phyloP scores from a whole-genome alignment of 2,113 vertebrate species.

The Rhizomys pruinosus region DNA sequence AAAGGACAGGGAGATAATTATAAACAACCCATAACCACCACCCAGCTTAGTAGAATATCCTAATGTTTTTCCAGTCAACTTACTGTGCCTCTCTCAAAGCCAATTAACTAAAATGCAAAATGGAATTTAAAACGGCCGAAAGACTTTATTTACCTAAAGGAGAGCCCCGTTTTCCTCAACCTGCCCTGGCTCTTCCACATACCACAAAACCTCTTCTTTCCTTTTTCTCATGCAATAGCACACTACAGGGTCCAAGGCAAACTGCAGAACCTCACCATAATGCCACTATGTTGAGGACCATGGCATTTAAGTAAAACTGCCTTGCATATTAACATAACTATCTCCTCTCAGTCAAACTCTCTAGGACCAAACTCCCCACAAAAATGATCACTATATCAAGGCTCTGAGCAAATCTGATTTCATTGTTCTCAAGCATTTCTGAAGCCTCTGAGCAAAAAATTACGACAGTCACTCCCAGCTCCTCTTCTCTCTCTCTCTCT shows the following conservation, averaged over 20 bases:
- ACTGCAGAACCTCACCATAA: neutral
- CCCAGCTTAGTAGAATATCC: neutral
- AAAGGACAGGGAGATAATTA: neutral
- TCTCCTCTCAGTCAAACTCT: neutral
- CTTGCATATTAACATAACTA: neutral
- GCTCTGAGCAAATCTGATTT: constrained; percentile 24
- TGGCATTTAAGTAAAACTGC: neutral
- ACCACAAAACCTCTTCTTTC: neutral
- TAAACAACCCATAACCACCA: neutral
- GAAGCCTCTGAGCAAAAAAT: constrained; percentile 62
- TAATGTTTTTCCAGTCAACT: neutral
- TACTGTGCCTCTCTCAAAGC: neutral
- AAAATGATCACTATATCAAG: neutral
- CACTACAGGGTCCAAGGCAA: neutral
- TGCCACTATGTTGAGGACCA: neutral
- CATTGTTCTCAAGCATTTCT: constrained; percentile 60
- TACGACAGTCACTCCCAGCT: constrained; percentile 63
- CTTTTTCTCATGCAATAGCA: neutral
- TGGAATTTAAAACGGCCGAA: neutral
- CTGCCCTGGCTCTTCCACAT: neutral
- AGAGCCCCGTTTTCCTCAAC: neutral
- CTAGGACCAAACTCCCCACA: constrained; percentile 4
- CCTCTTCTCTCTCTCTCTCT: constrained; percentile 51
- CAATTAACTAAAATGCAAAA: constrained; percentile 23
- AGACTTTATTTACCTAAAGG: neutral